These are phyloP conservation scores for Oscheius sp. DNA, from an alignment of 2,888 invertebrate genomes.

Conservation along the genomic window DNA sequence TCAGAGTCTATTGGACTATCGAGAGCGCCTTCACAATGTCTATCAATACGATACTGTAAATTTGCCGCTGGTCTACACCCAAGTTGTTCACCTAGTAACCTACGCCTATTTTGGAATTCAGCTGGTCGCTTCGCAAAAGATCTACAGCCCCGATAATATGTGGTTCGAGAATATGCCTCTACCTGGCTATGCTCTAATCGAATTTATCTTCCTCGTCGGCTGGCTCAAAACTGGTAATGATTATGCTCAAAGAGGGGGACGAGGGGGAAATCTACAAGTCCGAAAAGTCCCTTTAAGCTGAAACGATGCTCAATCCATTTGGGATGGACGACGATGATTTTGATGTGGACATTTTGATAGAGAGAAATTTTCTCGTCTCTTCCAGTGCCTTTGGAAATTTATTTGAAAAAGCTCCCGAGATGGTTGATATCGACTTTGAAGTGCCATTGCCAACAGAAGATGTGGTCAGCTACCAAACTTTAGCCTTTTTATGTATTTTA, in stretches of 20 bases:
- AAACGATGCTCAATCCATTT: slow-evolving; percentile 60
- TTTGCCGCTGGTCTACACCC: slow-evolving; percentile 55
- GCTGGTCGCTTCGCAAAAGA: slow-evolving; percentile 45
- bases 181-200: slow-evolving; percentile 46
- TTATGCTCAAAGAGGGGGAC: too few relatives aligned
- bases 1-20: slow-evolving; percentile 43
- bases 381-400: slow-evolving; percentile 51
- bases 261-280: too few relatives aligned
- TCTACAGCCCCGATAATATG: background rate
- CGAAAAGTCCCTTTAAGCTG: too few relatives aligned
- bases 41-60: slow-evolving; percentile 54
- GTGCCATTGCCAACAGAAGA: background rate
- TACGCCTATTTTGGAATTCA: slow-evolving; percentile 46
- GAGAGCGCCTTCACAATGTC: slow-evolving; percentile 54
- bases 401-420: slow-evolving; percentile 49
- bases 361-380: slow-evolving; percentile 46
- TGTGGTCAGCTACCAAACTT: background rate
- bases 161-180: slow-evolving; percentile 21
- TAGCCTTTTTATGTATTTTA: background rate
- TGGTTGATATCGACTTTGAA: slow-evolving; percentile 30
- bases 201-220: slow-evolving; percentile 52
- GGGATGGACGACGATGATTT: slow-evolving; percentile 63
- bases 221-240: slow-evolving; percentile 58
- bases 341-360: slow-evolving; percentile 55
- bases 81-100: slow-evolving; percentile 49